phyloP scores from a whole-genome alignment of 1,140 invertebrate genomes.

The Lerema accius region DNA sequence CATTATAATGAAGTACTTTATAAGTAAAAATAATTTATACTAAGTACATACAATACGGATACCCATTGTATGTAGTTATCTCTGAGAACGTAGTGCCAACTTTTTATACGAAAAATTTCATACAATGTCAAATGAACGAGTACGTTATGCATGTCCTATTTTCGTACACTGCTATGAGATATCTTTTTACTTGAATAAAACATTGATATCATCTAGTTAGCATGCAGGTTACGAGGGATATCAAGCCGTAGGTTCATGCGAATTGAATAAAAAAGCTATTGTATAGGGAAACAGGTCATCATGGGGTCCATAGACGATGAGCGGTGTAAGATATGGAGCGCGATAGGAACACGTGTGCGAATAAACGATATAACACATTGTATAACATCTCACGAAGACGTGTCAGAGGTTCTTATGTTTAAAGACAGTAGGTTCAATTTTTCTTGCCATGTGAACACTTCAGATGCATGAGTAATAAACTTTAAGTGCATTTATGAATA shows the following conservation, averaged over 20 bases:
- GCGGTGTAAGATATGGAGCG: slow-evolving; percentile 18
- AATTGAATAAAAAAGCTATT: slow-evolving; percentile 22
- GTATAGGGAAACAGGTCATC: slow-evolving; percentile 18
- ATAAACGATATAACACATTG: neutral
- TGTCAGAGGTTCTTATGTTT: neutral
- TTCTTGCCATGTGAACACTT: neutral
- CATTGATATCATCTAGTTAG: neutral
- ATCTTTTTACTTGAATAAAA: neutral
- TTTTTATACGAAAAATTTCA: too few relatives aligned
- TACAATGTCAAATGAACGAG: too few relatives aligned
- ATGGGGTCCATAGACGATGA: slow-evolving; percentile 17
- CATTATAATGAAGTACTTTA: too few relatives aligned
- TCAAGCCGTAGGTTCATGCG: neutral
- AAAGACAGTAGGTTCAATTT: neutral
- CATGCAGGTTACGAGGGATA: neutral
- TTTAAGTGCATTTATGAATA: neutral
- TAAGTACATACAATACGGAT: too few relatives aligned
- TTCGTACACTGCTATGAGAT: too few relatives aligned
- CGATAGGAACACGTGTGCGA: slow-evolving; percentile 26
- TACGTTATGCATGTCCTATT: too few relatives aligned
- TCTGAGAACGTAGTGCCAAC: too few relatives aligned
- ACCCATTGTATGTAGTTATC: too few relatives aligned
- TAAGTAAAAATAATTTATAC: too few relatives aligned
- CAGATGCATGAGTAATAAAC: neutral
- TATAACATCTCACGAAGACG: neutral